phyloP scores from a whole-genome alignment of 1,140 invertebrate species.

The Glomeris maerens region DNA sequence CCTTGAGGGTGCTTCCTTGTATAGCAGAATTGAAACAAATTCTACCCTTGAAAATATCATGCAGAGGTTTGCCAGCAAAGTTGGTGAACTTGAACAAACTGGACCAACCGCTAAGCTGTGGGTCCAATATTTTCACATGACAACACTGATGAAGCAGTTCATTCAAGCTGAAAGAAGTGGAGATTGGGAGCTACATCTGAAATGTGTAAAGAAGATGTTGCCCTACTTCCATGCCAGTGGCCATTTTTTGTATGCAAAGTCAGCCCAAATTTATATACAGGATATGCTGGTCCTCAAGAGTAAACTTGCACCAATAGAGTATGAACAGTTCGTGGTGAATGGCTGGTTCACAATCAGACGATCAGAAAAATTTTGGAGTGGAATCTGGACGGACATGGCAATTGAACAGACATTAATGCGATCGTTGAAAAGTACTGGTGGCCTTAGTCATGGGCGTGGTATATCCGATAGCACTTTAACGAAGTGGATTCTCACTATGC shows the following conservation, averaged over 20 bases:
- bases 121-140: too few relatives aligned
- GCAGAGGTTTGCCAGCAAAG: too few relatives aligned
- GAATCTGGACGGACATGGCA: conserved; percentile 19
- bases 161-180: not conserved
- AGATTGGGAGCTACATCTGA: not conserved
- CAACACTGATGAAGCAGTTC: too few relatives aligned
- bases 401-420: conserved; percentile 19
- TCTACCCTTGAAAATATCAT: too few relatives aligned
- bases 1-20: too few relatives aligned
- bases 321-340: not conserved
- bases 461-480: conserved; percentile 17
- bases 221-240: conserved; percentile 3
- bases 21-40: too few relatives aligned
- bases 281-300: conserved; percentile 14
- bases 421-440: conserved; percentile 20
- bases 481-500: conserved; percentile 18
- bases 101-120: too few relatives aligned
- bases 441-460: conserved; percentile 22
- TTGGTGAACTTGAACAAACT: too few relatives aligned
- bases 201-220: not conserved
- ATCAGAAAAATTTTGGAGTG: conserved; percentile 19
- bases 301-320: conserved; percentile 12
- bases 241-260: conserved; percentile 16
- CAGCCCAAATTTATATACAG: conserved; percentile 15
- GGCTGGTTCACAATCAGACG: conserved; percentile 12